Evolutionary conservation across 1,140 invertebrate genomes (phyloP).

Genomic region (Ooceraea biroi): DNA sequence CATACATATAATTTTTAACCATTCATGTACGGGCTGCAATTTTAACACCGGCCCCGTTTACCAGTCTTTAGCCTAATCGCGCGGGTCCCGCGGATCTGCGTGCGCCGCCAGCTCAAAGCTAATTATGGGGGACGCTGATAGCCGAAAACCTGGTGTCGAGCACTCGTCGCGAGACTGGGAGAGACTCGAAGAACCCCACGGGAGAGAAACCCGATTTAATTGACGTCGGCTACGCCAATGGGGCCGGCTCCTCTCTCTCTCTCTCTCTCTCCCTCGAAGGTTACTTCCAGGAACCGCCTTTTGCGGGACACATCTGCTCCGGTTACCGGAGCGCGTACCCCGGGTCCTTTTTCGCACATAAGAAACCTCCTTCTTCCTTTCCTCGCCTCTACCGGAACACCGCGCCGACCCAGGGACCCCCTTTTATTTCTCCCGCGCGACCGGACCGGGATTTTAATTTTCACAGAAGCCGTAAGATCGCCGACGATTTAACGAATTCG

Average conservation of each 20-base stretch:
- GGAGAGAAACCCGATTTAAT: conserved; percentile 36
- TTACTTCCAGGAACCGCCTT: conserved; percentile 70
- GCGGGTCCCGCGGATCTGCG: conserved; percentile 33
- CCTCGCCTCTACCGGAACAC: conserved; percentile 36
- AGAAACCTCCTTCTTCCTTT: conserved; percentile 33
- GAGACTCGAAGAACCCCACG: background rate
- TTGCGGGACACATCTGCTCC: conserved; percentile 73
- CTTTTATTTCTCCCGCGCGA: conserved; percentile 21
- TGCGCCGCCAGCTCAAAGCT: conserved; percentile 38
- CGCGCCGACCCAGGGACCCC: background rate
- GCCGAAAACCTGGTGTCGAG: conserved; percentile 38
- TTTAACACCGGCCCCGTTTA: conserved; percentile 38
- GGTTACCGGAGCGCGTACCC: conserved; percentile 65
- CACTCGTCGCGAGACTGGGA: conserved; percentile 16
- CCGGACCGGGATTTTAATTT: conserved; percentile 16
- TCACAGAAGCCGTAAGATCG: conserved; percentile 2
- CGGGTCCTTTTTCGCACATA: conserved; percentile 64
- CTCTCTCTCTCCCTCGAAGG: conserved; percentile 22
- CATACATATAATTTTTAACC: conserved; percentile 26
- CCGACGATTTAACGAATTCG: conserved; percentile 39
- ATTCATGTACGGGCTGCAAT: conserved; percentile 22
- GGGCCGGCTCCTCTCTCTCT: conserved; percentile 35
- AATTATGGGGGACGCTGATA: conserved; percentile 48
- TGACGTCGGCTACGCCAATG: conserved; percentile 58
- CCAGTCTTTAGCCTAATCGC: conserved; percentile 37